Base-by-base conservation (phyloP, 1,140 invertebrate species). In the Pogonomyrmex barbatus region DNA sequence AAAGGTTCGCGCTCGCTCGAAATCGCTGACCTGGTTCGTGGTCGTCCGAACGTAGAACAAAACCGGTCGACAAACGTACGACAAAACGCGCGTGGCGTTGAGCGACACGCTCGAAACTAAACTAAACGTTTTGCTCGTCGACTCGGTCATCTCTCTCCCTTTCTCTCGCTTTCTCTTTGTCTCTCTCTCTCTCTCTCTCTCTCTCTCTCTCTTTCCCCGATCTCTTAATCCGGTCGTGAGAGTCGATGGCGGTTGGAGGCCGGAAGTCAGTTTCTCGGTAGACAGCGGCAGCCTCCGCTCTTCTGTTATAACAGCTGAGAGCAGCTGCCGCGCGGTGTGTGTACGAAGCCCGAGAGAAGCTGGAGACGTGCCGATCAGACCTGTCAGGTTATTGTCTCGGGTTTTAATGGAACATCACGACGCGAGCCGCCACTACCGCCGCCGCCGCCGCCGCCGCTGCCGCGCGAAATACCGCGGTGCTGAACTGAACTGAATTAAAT, bases 341-440 rank as follows among this genome's bases (percentile, higher is more conserved):
- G 52, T 30, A 56, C 82, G 76, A 68, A 68, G 60, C 65, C 78
- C 70, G 87, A 58, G 36, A 73, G 70, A 68, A 67, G 78, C 33
- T 56, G 79, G 87, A 84, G 90, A 90, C 87, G 85, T 89, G 92
- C 92, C 90, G 93, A 93, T 93, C 92, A 93, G 89, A 91, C 90
- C 94, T 94, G 94, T 94, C 94, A 94, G 90, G 92, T 94, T 94
- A 94, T 94, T 94, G 94, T 94, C 94, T 94, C 93, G 92, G 87
- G 91, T 94, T 94, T 94, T 94, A 94, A 94, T 94, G 91, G 94
- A 94, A 93, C 94, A 94, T 93, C 93, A 92, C 75, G 81, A 87
- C 90, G 89, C 63, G 67, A 82, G 79, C 68, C 79, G 79, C 67
- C 67, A 47, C 50, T 14, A 9, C 70, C 70, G 33, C 42, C 42